Evolutionary conservation across 2,113 vertebrate genomes (phyloP), one percentile per base, ranked within the genome.

Genomic region (Calidris pygmaea): DNA sequence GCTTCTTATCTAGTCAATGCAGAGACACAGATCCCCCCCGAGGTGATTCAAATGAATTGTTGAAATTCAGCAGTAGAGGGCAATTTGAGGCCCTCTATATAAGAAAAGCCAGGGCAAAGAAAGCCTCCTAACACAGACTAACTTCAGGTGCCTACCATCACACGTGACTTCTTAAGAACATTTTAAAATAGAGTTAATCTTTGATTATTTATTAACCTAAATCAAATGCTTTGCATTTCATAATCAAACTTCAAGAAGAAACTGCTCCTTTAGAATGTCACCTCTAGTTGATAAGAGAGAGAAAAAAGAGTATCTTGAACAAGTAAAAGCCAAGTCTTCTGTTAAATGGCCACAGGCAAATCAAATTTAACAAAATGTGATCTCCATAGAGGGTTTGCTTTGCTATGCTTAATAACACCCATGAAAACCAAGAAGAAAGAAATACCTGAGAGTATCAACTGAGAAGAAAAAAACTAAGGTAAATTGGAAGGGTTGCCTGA

Each of bases 391-490:
- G 29, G 32, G 23, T 65, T 90, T 85, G 37, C 55, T 93, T 83
- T 5, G 4, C 43, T 74, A 10, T 89, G 68, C 87, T 92, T 90
- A 89, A 63, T 83, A 91, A 89, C 24, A 68, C 10, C 32, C 59
- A 73, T 79, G 45, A 95, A 97, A 96, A 94, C 48, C 89, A 76
- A 45, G 23, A 89, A 72, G 62, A 76, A 96, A 75, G 17, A 80
- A 88, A 78, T 50, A 90, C 18, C 55, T 71, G 53, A 91, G 62
- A 50, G 35, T 65, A 32, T 53, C 48, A 86, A 74, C 29, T 77
- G 43, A 66, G 90, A 91, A 79, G 3, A n/a, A 66, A 77, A 47
- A 85, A 47, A 66, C 1, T 7, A 86, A 78, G 18, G 4, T 48
- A 87, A 45, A 62, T 34, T 48, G 23, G 70, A 83, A 86, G 13